Percentiles rank a stretch among this genome's conserved stretches.
These are phyloP conservation scores for Rhynchotus rufescens DNA, from an alignment of 2,797 vertebrate species.

Conservation along the genomic window DNA sequence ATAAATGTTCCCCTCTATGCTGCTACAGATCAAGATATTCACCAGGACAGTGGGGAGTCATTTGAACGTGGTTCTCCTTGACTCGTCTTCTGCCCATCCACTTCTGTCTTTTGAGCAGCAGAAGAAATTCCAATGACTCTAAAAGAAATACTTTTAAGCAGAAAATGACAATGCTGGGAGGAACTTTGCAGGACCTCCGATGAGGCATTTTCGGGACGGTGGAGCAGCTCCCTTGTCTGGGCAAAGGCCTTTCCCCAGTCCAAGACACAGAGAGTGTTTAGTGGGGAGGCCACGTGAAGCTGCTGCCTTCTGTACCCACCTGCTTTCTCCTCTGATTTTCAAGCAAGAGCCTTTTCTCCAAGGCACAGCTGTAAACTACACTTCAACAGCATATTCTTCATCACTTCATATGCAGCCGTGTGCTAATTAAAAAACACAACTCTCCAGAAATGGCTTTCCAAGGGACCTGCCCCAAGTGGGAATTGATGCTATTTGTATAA, in stretches of 20 bases:
- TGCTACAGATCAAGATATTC: neutral
- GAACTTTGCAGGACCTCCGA: neutral
- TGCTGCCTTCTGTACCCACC: neutral
- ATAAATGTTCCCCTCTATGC: neutral
- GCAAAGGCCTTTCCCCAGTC: neutral
- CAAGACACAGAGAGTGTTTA: neutral
- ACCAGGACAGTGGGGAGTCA: neutral
- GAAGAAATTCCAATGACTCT: neutral
- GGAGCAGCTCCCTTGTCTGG: neutral
- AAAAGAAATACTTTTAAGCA: neutral
- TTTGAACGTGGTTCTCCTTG: neutral
- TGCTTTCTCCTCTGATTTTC: neutral
- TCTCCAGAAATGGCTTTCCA: conserved; percentile 42
- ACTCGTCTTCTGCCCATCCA: neutral
- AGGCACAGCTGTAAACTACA: neutral
- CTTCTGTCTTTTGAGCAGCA: neutral
- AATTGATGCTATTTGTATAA: neutral
- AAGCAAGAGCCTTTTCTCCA: neutral
- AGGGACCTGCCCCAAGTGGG: neutral
- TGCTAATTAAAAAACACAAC: conserved; percentile 57
- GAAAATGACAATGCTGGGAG: neutral
- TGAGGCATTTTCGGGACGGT: neutral
- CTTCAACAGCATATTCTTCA: neutral
- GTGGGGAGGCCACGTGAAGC: neutral
- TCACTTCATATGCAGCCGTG: conserved; percentile 7